Percentiles rank a stretch among this genome's conserved stretches.
phyloP scores from a whole-genome alignment of 2,113 vertebrate species.

The Corvus cornix region DNA sequence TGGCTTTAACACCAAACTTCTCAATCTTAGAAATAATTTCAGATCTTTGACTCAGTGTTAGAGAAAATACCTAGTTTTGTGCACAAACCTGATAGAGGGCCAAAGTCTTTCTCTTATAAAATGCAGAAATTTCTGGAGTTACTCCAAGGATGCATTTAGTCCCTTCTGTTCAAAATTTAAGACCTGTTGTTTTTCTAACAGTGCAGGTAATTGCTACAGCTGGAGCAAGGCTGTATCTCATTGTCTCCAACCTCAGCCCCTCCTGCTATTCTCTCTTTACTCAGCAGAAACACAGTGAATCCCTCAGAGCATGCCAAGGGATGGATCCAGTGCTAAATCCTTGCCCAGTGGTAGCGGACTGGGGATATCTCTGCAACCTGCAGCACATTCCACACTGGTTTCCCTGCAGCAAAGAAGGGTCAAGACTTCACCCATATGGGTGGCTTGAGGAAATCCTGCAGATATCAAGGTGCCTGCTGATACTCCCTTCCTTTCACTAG shows the following conservation, averaged over 20 bases:
- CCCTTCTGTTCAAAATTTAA: slow-evolving; percentile 53
- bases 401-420: not conserved
- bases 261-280: not conserved
- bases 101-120: not conserved
- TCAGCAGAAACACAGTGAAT: not conserved
- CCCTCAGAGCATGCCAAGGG: not conserved
- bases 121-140: not conserved
- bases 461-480: not conserved
- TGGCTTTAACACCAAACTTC: not conserved
- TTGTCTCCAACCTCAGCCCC: not conserved
- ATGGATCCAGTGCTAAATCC: not conserved
- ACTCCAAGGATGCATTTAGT: slow-evolving; percentile 30
- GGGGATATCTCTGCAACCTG: not conserved
- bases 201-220: slow-evolving; percentile 26
- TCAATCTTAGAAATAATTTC: not conserved
- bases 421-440: not conserved
- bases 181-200: slow-evolving; percentile 22
- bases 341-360: rapidly evolving
- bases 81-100: not conserved
- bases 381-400: not conserved
- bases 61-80: not conserved
- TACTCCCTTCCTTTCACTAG: not conserved
- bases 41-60: not conserved
- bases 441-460: not conserved
- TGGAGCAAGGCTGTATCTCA: not conserved